Percentiles rank a stretch among this genome's conserved stretches.
These are phyloP conservation scores for Strix occidentalis DNA, from an alignment of 2,797 vertebrate species.

Conservation along the genomic window DNA sequence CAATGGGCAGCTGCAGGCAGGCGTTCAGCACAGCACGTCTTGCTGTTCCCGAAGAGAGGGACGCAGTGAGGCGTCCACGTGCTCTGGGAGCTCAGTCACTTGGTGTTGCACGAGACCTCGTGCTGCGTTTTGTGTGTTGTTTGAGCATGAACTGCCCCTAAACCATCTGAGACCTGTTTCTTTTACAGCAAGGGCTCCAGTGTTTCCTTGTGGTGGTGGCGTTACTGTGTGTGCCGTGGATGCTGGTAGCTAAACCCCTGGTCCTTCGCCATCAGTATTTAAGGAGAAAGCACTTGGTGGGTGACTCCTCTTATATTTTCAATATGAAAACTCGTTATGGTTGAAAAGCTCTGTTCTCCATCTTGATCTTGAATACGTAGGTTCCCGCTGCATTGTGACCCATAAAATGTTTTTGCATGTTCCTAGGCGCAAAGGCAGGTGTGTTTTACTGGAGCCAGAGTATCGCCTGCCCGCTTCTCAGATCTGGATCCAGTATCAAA, in stretches of 20 bases:
- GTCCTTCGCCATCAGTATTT: constrained; percentile 88
- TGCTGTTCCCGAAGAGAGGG: neutral
- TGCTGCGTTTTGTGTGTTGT: neutral
- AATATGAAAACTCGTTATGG: neutral
- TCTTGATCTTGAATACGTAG: neutral
- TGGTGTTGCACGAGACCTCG: neutral
- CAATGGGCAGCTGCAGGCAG: neutral
- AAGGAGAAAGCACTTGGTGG: constrained; percentile 88
- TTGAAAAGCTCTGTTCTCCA: neutral
- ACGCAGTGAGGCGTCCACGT: accelerated
- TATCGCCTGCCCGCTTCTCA: neutral
- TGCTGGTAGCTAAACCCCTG: constrained; percentile 93
- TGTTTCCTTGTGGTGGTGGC: constrained; percentile 88
- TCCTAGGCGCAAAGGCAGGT: neutral
- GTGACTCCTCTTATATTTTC: constrained; percentile 64
- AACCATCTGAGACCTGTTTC: neutral
- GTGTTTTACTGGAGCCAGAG: neutral
- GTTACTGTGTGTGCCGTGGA: constrained; percentile 90
- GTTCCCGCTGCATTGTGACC: neutral
- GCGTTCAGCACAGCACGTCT: neutral
- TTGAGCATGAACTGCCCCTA: neutral
- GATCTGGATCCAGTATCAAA: constrained; percentile 41
- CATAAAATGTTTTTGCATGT: neutral
- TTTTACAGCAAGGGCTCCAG: constrained; percentile 85
- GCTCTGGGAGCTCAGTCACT: neutral